These are phyloP conservation scores for Dissostichus mawsoni DNA, from an alignment of 2,113 vertebrate genomes.

Conservation along the genomic window DNA sequence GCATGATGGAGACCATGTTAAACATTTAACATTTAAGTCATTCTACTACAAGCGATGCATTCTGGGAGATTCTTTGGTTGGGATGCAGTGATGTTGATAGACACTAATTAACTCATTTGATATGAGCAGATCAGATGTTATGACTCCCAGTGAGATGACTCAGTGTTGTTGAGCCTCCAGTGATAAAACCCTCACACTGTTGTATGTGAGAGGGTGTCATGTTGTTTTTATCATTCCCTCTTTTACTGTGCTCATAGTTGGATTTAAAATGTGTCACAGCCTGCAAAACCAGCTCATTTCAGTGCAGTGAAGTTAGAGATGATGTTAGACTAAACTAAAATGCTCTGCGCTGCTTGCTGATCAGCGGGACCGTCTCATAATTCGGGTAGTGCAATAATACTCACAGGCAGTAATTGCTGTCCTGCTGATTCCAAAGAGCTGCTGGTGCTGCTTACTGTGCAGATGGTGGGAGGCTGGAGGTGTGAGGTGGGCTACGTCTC, in stretches of 20 bases:
- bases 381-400: slow-evolving; percentile 51
- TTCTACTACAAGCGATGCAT: background rate
- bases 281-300: background rate
- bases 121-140: slow-evolving; percentile 14
- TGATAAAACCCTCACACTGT: background rate
- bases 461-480: slow-evolving; percentile 49
- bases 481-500: slow-evolving; percentile 62
- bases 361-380: slow-evolving; percentile 25
- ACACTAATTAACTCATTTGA: slow-evolving; percentile 19
- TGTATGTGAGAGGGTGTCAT: background rate
- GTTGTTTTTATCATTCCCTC: background rate
- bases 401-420: slow-evolving; percentile 72
- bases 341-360: background rate
- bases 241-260: background rate
- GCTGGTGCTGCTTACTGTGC: slow-evolving; percentile 62
- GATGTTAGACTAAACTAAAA: slow-evolving; percentile 1
- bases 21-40: background rate
- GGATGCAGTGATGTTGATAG: slow-evolving; percentile 10
- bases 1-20: no score
- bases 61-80: background rate
- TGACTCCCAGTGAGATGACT: background rate
- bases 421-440: slow-evolving; percentile 66
- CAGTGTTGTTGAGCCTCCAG: background rate
- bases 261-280: background rate
- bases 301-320: background rate